These are phyloP conservation scores for Holacanthus passer DNA, from an alignment of 2,113 vertebrate species.

Conservation along the genomic window DNA sequence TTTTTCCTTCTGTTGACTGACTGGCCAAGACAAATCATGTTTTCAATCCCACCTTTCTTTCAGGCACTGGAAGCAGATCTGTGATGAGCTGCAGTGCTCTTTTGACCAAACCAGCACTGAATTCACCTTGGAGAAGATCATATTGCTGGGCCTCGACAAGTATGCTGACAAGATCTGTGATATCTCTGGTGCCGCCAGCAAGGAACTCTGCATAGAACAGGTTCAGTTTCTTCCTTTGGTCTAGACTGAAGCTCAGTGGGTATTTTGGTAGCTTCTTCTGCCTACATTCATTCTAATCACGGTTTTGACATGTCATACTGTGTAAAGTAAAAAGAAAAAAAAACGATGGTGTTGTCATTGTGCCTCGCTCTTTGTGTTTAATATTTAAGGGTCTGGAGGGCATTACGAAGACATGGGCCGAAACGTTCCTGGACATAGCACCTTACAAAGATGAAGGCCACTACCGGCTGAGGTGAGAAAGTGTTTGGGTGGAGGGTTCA, in stretches of 20 bases:
- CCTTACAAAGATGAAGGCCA: conserved; percentile 69
- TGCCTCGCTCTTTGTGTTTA: conserved; percentile 12
- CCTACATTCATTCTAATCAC: not conserved
- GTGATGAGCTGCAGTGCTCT: conserved; percentile 81
- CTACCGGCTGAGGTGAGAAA: conserved; percentile 66
- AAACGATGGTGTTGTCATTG: conserved; percentile 13
- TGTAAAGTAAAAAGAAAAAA: not conserved
- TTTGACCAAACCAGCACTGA: conserved; percentile 86
- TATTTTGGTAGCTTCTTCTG: not conserved
- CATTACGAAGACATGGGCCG: conserved; percentile 66
- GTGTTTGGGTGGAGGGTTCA: not conserved
- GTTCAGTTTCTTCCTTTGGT: conserved; percentile 66
- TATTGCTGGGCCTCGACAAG: conserved; percentile 86
- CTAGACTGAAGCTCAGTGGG: not conserved
- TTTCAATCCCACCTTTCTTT: conserved; percentile 19
- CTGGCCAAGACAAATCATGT: not conserved
- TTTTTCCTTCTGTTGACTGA: not conserved
- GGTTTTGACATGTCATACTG: no score
- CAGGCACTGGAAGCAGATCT: conserved; percentile 92
- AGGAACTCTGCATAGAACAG: conserved; percentile 91
- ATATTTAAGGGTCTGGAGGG: conserved; percentile 60
- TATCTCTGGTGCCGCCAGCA: conserved; percentile 89
- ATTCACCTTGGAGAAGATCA: conserved; percentile 90
- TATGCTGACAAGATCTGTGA: conserved; percentile 85
- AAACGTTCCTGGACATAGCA: conserved; percentile 55